Base-by-base conservation (phyloP, 2,888 invertebrate species). In the Himalopsyche tibetana region DNA sequence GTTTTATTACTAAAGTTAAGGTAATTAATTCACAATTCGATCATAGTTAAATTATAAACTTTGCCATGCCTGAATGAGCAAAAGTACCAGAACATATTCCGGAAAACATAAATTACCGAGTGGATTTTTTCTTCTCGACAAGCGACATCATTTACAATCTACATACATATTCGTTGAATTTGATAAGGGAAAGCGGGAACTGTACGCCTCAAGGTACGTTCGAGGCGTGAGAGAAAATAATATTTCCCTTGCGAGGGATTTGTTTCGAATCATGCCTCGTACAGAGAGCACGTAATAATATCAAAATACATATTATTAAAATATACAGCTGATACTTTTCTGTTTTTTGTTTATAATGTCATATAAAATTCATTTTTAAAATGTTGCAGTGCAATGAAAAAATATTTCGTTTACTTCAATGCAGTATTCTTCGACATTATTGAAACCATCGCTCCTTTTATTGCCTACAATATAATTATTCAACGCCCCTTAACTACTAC, bases 71-170 rank as follows among this genome's bases (percentile, higher is more conserved):
- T 51, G 51, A 51, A 28, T 63, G 28, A 28, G 63, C 19, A 63
- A 19, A 63, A 6, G 11, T 63, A 63, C 63, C 63, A 8, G 63
- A 19, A 63, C 28, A 28, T 28, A 28, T 63, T 63, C 63, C 19
- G 63, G 19, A 19, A 63, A 63, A 63, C 63, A 63, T 63, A 63
- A 63, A 63, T 63, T 63, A 63, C 63, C 63, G 19, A 63, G 63
- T 63, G 63, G 63, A 63, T 63, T 63, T 63, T 51, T 63, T 56
- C 56, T 19, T 11, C 63, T 19, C 63, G 19, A 63, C 63, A 63
- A 63, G 63, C 63, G 63, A 63, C 63, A 63, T 63, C 63, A 63
- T 63, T 63, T 63, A 63, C 63, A 63, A 63, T 63, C 63, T 63
- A 63, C 63, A 63, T 63, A 63, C 63, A 63, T 63, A 63, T 63